Base-by-base conservation (phyloP, 2,888 invertebrate species). In the Pemphredon lugubris region DNA sequence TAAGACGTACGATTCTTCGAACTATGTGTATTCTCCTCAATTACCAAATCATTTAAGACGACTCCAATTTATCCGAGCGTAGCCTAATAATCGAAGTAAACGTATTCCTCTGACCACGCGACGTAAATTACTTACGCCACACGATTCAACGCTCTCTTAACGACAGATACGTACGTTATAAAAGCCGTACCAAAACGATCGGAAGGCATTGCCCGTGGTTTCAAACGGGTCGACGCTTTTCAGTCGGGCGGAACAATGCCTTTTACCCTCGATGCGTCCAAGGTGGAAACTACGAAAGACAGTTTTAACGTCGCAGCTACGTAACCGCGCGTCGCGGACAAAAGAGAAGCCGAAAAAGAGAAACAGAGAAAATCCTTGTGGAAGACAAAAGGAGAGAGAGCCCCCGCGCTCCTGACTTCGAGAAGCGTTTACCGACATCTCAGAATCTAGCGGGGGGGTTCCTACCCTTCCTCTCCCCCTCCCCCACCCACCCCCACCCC, bases 371-470 rank as follows among this genome's bases (percentile, higher is more conserved):
- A 39, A 58, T 59, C 37, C 64, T 54, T n/a, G 48, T 34, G 11
- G 44, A 44, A 50, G 55, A 58, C 55, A 63, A 70, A 70, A 51
- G 53, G 48, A 11, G 39, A 37, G 32, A 9, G 6, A 23, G 40
- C 18, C 37, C 69, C 55, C 59, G 37, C 55, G 55, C 45, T 40
- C 32, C 20, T 60, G 44, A 53, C 70, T 74, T 70, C 57, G 75
- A 75, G 67, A 67, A 70, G 64, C 71, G 71, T 75, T 75, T 75
- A 75, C 71, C 63, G 57, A 64, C 74, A 53, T 63, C 74, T 74
- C 64, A 23, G 50, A 51, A 68, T 37, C 44, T 44, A 55, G 54
- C 50, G 23, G 40, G 61, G 55, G 53, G n/a, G n/a, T n/a, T n/a
- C n/a, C n/a, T n/a, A n/a, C n/a, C n/a, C n/a, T 57, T 51, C 48